Conservation (phyloP, 2,888 invertebrate genomes). For the Lithophane leautieri region DNA sequence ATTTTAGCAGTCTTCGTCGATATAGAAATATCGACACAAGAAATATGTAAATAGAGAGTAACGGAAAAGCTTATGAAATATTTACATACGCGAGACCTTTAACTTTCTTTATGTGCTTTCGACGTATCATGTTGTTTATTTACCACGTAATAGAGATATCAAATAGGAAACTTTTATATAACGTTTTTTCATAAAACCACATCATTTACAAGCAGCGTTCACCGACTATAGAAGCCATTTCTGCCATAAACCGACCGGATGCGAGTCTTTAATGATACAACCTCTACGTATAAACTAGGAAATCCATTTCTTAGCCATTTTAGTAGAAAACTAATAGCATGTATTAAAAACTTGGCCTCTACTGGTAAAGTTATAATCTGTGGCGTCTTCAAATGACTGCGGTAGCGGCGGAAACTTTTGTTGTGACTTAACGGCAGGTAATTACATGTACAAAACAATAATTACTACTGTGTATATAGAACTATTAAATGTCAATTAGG, state of each 20-base stretch:
- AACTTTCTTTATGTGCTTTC: slow-evolving; percentile 40
- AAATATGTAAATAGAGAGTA: slow-evolving; percentile 38
- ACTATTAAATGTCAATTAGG: slow-evolving; percentile 51
- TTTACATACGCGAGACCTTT: slow-evolving; percentile 38
- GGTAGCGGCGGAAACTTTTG: not conserved
- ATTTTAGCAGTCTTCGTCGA: slow-evolving; percentile 3
- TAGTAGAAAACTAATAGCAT: slow-evolving; percentile 12
- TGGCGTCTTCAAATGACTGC: slow-evolving; percentile 22
- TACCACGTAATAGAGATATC: slow-evolving; percentile 36
- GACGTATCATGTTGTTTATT: slow-evolving; percentile 11
- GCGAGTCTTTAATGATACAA: slow-evolving; percentile 37
- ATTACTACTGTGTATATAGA: slow-evolving; percentile 10
- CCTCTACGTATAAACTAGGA: slow-evolving; percentile 23
- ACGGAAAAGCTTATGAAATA: slow-evolving; percentile 50
- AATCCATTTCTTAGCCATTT: slow-evolving; percentile 32
- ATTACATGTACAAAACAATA: slow-evolving; percentile 10
- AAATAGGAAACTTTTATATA: slow-evolving; percentile 36
- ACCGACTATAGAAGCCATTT: slow-evolving; percentile 26
- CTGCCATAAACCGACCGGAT: slow-evolving; percentile 26
- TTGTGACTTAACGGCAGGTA: slow-evolving; percentile 5
- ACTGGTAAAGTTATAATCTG: slow-evolving; percentile 14
- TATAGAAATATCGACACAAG: slow-evolving; percentile 24
- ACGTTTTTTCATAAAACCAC: slow-evolving; percentile 38
- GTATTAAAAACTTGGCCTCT: slow-evolving; percentile 13
- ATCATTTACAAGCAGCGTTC: slow-evolving; percentile 26